A percentile compares a stretch with the other conserved stretches of the same genome.
These are phyloP conservation scores for Ferdinandea cuprea DNA, from an alignment of 2,888 invertebrate species.

Conservation along the genomic window DNA sequence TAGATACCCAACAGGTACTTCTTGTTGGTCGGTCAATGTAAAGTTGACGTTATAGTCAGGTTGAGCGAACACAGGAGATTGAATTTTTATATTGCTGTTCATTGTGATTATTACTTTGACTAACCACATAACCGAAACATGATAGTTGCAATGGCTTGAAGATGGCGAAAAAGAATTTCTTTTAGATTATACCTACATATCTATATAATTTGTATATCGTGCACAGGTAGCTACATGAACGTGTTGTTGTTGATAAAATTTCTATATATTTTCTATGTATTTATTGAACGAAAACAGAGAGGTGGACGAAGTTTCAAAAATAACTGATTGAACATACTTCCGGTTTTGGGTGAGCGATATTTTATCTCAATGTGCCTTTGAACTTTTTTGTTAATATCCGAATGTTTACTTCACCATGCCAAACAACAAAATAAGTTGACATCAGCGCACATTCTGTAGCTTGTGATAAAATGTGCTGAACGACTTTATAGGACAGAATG, in stretches of 20 bases:
- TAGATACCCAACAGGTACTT: not conserved
- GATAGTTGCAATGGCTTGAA: constrained; percentile 31
- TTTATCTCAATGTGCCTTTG: too few species aligned
- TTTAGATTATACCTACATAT: not conserved
- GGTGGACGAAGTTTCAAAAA: too few species aligned
- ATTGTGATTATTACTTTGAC: not conserved
- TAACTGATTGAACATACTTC: too few species aligned
- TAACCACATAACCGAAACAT: constrained; percentile 48
- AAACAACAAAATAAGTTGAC: too few species aligned
- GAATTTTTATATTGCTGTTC: constrained; percentile 17
- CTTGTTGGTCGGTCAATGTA: constrained; percentile 17
- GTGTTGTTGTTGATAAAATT: not conserved
- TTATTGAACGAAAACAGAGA: too few species aligned
- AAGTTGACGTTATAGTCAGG: constrained; percentile 17
- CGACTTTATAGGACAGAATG: too few species aligned
- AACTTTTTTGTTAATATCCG: too few species aligned
- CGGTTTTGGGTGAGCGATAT: too few species aligned
- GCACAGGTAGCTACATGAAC: not conserved
- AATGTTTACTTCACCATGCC: too few species aligned
- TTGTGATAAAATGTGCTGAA: too few species aligned
- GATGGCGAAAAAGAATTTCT: constrained; percentile 1
- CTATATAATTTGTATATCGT: not conserved
- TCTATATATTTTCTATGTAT: too few species aligned
- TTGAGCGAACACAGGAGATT: constrained; percentile 4
- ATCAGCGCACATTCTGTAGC: too few species aligned